A percentile compares a stretch with the other conserved stretches of the same genome.
phyloP scores from a whole-genome alignment of 2,113 vertebrate genomes.

The Leptobrachium leishanense region DNA sequence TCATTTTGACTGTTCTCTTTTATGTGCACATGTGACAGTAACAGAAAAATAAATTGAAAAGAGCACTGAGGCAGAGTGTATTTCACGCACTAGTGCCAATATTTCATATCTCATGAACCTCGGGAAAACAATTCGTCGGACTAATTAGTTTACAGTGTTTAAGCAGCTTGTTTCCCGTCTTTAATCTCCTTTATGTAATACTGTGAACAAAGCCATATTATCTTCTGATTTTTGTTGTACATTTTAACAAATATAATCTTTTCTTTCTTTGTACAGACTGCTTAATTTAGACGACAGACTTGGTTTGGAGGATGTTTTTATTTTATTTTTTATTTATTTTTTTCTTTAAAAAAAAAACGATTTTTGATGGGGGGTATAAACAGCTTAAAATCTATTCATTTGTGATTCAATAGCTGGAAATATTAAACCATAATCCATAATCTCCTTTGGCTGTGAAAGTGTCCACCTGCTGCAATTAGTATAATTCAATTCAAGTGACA shows the following conservation, averaged over 20 bases:
- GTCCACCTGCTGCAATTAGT: constrained; percentile 56
- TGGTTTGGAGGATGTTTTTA: constrained; percentile 11
- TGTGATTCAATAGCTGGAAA: constrained; percentile 49
- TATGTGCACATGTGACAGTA: constrained; percentile 64
- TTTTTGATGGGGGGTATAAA: constrained; percentile 51
- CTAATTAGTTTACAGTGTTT: constrained; percentile 84
- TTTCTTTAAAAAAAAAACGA: not conserved
- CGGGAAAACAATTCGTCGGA: constrained; percentile 75
- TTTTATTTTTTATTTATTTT: constrained; percentile 9
- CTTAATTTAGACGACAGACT: constrained; percentile 71
- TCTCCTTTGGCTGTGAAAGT: constrained; percentile 47
- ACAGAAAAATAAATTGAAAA: constrained; percentile 80
- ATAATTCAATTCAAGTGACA: constrained; percentile 46
- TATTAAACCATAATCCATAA: constrained; percentile 51
- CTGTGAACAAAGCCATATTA: constrained; percentile 73
- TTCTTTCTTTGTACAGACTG: constrained; percentile 60
- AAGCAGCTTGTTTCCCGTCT: constrained; percentile 75
- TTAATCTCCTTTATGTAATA: constrained; percentile 79
- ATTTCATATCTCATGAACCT: constrained; percentile 77
- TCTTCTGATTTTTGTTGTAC: constrained; percentile 67
- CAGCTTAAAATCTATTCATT: constrained; percentile 51
- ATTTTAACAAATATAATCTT: constrained; percentile 72
- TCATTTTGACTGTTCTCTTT: constrained; percentile 61
- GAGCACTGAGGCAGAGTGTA: constrained; percentile 74
- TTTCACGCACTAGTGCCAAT: constrained; percentile 74